These are phyloP conservation scores for Chloropsis hardwickii DNA, from an alignment of 2,113 vertebrate species.

Conservation along the genomic window DNA sequence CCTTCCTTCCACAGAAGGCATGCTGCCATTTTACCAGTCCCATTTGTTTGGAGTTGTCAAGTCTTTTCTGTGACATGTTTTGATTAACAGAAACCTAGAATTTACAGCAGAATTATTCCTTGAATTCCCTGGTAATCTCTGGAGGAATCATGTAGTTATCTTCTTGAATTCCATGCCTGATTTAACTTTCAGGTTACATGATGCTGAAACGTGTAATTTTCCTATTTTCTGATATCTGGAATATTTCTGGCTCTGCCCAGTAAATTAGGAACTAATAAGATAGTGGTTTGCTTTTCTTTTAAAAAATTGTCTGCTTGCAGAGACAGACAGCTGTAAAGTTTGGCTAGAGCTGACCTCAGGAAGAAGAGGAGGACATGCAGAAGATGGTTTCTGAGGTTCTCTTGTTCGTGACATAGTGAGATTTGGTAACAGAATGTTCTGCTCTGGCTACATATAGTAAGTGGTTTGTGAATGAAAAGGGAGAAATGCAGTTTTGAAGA, in stretches of 20 bases:
- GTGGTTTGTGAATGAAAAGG: neutral
- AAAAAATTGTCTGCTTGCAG: neutral
- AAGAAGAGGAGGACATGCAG: neutral
- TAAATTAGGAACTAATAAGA: neutral
- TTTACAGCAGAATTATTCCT: neutral
- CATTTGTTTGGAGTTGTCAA: neutral
- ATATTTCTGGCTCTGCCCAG: neutral
- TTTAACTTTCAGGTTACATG: neutral
- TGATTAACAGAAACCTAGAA: neutral
- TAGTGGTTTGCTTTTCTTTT: neutral
- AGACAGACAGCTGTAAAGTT: neutral
- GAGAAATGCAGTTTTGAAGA: neutral
- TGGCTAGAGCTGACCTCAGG: neutral
- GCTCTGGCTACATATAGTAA: neutral
- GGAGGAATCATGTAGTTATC: neutral
- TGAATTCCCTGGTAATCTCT: neutral
- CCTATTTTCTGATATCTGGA: neutral
- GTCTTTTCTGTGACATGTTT: neutral
- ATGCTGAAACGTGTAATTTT: neutral
- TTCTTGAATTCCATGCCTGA: neutral
- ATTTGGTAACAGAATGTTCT: neutral
- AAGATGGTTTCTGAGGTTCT: neutral
- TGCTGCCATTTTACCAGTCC: neutral
- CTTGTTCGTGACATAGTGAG: neutral
- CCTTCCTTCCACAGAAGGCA: neutral